Conservation (phyloP, 2,113 vertebrate genomes). For the Tychaedon coryphoeus region DNA sequence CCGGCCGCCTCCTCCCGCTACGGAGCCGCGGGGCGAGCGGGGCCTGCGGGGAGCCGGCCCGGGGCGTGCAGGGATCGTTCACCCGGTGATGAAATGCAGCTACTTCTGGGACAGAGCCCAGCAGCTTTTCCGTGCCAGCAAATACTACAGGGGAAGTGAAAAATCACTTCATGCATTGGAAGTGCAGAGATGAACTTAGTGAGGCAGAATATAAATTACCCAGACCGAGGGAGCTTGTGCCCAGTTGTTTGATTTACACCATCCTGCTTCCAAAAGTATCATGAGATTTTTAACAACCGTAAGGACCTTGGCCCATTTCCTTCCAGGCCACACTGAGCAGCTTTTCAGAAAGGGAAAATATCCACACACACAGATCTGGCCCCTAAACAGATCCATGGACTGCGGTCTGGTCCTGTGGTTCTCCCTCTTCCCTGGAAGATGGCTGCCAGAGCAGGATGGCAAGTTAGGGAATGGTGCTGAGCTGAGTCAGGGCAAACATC, state of each 20-base stretch:
- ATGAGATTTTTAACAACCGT: conserved; percentile 10
- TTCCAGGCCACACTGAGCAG: neutral
- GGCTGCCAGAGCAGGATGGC: neutral
- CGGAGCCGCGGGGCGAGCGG: neutral
- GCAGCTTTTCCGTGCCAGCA: conserved; percentile 53
- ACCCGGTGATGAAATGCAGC: conserved; percentile 54
- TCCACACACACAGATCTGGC: neutral
- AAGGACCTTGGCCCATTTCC: conserved; percentile 46
- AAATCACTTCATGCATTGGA: conserved; percentile 56
- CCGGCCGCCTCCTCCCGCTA: neutral
- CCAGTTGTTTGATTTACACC: conserved; percentile 51
- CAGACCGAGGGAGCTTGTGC: neutral
- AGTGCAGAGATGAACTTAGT: conserved; percentile 58
- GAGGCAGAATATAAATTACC: conserved; percentile 57
- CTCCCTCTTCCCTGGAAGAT: neutral
- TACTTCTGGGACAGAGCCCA: conserved; percentile 63
- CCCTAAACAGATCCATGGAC: neutral
- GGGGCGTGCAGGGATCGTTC: neutral
- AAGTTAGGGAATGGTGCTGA: neutral
- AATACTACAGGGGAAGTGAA: conserved; percentile 63
- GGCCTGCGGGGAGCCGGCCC: neutral
- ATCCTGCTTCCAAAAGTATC: conserved; percentile 14
- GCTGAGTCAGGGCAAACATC: neutral
- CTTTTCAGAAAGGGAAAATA: neutral
- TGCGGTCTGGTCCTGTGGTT: accelerated